Percentiles rank a stretch among this genome's conserved stretches.
Evolutionary conservation across 2,797 vertebrate genomes (phyloP).

Genomic region (Apogon talboti): DNA sequence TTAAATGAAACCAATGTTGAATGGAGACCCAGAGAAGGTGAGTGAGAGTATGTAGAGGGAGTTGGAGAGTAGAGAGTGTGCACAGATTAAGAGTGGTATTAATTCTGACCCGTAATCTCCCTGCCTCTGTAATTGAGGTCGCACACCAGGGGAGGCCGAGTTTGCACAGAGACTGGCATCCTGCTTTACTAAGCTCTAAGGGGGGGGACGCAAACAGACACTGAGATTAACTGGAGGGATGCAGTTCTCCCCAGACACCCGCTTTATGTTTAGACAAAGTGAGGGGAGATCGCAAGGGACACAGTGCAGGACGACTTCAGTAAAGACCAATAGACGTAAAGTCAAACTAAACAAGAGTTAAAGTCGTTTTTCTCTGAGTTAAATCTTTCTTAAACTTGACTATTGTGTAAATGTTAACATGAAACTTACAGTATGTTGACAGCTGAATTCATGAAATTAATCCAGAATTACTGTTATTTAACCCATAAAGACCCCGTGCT

Average conservation of each 20-base stretch:
- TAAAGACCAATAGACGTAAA: conserved; percentile 7
- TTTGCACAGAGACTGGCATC: conserved; percentile 67
- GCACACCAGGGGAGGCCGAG: conserved; percentile 71
- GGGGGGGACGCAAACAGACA: conserved; percentile 54
- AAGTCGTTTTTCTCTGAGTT: not conserved
- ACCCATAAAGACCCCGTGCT: not conserved
- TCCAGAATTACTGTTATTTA: no score
- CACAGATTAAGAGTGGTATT: conserved; percentile 79
- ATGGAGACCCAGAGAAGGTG: conserved; percentile 45
- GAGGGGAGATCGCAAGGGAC: conserved; percentile 30
- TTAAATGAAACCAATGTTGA: conserved; percentile 60
- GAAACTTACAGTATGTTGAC: no score
- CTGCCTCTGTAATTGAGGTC: conserved; percentile 84
- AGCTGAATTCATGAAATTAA: no score
- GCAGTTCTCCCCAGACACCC: conserved; percentile 44
- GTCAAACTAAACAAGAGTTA: conserved; percentile 17
- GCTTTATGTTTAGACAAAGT: conserved; percentile 51
- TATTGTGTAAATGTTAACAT: no score
- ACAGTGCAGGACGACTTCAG: conserved; percentile 24
- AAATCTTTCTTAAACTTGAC: conserved; percentile 4
- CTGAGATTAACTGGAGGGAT: conserved; percentile 53
- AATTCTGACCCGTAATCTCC: conserved; percentile 82
- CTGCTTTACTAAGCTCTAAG: conserved; percentile 66
- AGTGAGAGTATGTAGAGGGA: conserved; percentile 49
- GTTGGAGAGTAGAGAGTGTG: conserved; percentile 46